These are phyloP conservation scores for Hirudo medicinalis DNA, from an alignment of 1,140 invertebrate species.

Conservation along the genomic window DNA sequence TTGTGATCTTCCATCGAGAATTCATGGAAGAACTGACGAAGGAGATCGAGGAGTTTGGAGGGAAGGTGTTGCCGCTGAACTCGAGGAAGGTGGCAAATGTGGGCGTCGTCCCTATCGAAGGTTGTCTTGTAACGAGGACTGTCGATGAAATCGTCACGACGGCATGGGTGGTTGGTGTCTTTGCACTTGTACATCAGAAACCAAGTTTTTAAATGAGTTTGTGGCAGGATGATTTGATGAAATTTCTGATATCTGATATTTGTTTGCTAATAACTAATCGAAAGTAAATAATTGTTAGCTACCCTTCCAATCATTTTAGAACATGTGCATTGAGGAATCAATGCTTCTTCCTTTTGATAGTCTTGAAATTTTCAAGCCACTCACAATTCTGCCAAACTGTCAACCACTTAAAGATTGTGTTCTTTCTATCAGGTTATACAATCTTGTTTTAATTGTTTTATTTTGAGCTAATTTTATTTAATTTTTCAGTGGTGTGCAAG, in stretches of 20 bases:
- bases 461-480: background rate
- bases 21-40: background rate
- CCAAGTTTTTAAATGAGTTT: too few species aligned
- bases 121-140: slow-evolving; percentile 31
- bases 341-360: slow-evolving; percentile 48
- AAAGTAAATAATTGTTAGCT: too few species aligned
- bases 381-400: slow-evolving; percentile 40
- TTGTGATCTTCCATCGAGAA: background rate
- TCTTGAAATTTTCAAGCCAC: slow-evolving; percentile 48
- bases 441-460: slow-evolving; percentile 14
- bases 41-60: slow-evolving; percentile 13
- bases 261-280: too few species aligned
- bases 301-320: slow-evolving; percentile 24
- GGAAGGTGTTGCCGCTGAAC: slow-evolving; percentile 24
- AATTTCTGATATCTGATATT: too few species aligned
- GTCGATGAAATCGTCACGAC: slow-evolving; percentile 37
- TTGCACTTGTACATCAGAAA: slow-evolving; percentile 6
- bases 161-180: slow-evolving; percentile 36
- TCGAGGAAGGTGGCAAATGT: slow-evolving; percentile 30
- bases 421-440: slow-evolving; percentile 51
- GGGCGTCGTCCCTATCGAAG: slow-evolving; percentile 35
- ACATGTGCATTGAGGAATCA: slow-evolving; percentile 50
- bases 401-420: slow-evolving; percentile 56
- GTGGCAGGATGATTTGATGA: too few species aligned
- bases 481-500: background rate